Conservation (phyloP, 1,140 invertebrate species). For the Drosophila nannoptera region DNA sequence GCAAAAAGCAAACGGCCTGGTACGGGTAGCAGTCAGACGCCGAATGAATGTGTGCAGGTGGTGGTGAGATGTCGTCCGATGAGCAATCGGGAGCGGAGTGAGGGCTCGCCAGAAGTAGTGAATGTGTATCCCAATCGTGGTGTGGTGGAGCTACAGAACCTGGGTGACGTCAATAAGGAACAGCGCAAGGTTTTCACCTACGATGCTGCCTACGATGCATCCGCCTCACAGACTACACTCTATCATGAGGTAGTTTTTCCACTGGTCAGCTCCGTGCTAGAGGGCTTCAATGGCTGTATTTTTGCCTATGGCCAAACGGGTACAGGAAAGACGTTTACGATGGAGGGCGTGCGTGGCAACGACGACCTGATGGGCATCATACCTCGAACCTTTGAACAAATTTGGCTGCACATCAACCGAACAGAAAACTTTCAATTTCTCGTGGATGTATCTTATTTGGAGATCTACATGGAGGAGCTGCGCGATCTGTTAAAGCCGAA, state of each 20-base stretch:
- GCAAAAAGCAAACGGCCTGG: conserved; percentile 66
- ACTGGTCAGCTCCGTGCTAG: conserved; percentile 96
- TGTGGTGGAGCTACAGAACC: conserved; percentile 84
- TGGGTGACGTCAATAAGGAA: conserved; percentile 79
- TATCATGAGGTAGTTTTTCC: conserved; percentile 96
- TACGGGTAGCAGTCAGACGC: conserved; percentile 58
- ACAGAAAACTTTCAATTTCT: conserved; percentile 94
- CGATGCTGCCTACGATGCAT: conserved; percentile 94
- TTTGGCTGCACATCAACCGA: conserved; percentile 93
- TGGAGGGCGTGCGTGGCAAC: conserved; percentile 88
- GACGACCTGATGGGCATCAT: conserved; percentile 91
- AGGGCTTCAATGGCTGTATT: conserved; percentile 97
- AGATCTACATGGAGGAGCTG: conserved; percentile 97
- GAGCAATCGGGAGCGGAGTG: conserved; percentile 88
- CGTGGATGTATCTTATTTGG: conserved; percentile 94
- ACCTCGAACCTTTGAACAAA: conserved; percentile 96
- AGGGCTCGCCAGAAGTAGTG: conserved; percentile 86
- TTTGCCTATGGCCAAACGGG: conserved; percentile 98
- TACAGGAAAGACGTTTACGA: conserved; percentile 96
- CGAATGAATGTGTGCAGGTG: conserved; percentile 83
- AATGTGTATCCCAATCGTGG: conserved; percentile 83
- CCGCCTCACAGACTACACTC: conserved; percentile 92
- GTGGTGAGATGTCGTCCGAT: conserved; percentile 94
- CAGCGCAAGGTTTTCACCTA: conserved; percentile 91
- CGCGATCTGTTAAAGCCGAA: conserved; percentile 94